Conservation (phyloP, 2,113 vertebrate genomes). For the Scalopus aquaticus region DNA sequence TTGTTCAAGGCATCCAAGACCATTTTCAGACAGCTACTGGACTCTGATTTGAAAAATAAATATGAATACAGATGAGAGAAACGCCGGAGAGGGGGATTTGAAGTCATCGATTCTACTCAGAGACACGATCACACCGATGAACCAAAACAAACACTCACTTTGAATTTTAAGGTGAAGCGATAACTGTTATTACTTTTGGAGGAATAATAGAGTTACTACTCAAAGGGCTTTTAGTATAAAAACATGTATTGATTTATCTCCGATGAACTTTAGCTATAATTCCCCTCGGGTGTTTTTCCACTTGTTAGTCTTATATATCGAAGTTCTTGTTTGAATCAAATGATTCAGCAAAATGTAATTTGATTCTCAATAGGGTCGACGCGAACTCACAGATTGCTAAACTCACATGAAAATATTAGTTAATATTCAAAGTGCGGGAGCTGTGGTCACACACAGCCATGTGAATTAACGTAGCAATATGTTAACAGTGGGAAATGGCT, state of each 20-base stretch:
- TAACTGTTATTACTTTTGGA: neutral
- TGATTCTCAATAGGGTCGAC: neutral
- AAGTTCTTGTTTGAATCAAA: neutral
- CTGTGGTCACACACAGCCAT: neutral
- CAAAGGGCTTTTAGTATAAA: neutral
- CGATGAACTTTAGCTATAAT: neutral
- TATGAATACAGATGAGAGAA: neutral
- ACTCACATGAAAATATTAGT: neutral
- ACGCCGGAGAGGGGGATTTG: neutral
- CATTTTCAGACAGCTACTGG: neutral
- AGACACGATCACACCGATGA: neutral
- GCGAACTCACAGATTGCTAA: neutral
- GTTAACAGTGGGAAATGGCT: neutral
- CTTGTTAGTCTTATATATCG: neutral
- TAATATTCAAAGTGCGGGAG: neutral
- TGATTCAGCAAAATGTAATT: neutral
- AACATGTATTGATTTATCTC: neutral
- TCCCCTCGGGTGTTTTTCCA: neutral
- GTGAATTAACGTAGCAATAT: neutral
- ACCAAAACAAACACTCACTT: neutral
- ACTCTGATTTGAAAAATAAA: neutral
- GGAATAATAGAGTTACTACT: neutral
- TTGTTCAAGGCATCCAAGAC: neutral
- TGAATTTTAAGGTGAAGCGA: neutral
- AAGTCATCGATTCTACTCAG: neutral